Base-by-base conservation (phyloP, 2,888 invertebrate genomes). In the Dryococelus australis region DNA sequence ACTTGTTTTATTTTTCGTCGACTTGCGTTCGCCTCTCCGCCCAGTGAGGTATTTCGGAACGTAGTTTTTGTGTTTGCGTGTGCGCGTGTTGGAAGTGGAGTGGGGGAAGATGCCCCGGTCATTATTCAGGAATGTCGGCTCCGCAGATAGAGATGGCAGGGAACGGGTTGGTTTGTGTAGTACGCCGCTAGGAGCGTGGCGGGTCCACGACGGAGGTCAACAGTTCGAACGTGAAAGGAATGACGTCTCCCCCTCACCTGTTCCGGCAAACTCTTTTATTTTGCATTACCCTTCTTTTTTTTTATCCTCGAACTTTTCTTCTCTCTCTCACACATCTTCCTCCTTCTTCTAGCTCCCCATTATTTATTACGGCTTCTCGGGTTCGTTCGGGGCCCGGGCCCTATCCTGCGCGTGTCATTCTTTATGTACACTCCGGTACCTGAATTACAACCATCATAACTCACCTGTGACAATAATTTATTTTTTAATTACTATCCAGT, bases 81-180 rank as follows among this genome's bases (percentile, higher is more conserved):
- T 8, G 65, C 65, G 65, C 12, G 51, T 51, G 51, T n/a, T n/a
- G n/a, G n/a, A n/a, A n/a, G n/a, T n/a, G n/a, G n/a, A n/a, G n/a
- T n/a, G n/a, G n/a, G 65, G 47, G n/a, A 24, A 65, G n/a, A 24
- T 2, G 10, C 65, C 8, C 24, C 65, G n/a, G 84, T 87, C 87
- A 87, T 87, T 87, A 88, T 87, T 85, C 83, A 85, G 87, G 87
- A 87, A 87, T 88, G 87, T 85, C 86, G 88, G 86, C 43, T 80
- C 28, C 27, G 80, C 80, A 53, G 86, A 35, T 85, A 78, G 86
- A 28, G 84, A 83, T 53, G 43, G 79, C 51, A 51, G 43, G 26
- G 27, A 86, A 86, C 16, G 87, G 65, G 87, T 65, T 27, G 65
- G 78, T 85, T 87, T 27, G 65, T 79, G 43, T 51, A 43, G 85